These are phyloP conservation scores for Epinephelus cyanopodus DNA, from an alignment of 2,113 vertebrate species.

Conservation along the genomic window DNA sequence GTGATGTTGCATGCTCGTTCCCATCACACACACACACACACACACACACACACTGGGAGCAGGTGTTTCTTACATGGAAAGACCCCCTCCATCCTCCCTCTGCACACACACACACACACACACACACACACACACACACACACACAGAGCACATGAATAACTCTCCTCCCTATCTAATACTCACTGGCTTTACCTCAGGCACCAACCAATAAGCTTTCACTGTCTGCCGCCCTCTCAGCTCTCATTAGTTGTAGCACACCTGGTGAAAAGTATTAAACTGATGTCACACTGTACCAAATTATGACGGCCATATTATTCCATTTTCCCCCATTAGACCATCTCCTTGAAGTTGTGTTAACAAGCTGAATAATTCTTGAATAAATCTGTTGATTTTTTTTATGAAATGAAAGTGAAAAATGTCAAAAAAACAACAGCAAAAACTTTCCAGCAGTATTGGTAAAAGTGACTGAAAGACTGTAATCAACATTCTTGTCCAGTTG, in stretches of 20 bases:
- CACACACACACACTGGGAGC: constrained; percentile 17
- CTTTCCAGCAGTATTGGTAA: neutral
- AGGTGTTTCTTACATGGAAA: constrained; percentile 47
- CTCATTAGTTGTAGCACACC: constrained; percentile 19
- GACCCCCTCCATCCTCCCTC: neutral
- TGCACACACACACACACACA: neutral
- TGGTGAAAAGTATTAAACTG: neutral
- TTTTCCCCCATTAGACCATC: constrained; percentile 5
- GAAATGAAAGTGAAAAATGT: neutral
- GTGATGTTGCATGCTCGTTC: neutral
- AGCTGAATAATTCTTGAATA: neutral
- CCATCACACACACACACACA: neutral
- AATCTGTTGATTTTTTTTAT: neutral
- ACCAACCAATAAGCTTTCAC: neutral
- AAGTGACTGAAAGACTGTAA: neutral
- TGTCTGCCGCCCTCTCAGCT: neutral
- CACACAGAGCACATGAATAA: neutral
- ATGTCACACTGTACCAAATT: constrained; percentile 12
- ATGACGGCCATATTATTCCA: neutral
- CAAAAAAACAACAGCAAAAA: neutral
- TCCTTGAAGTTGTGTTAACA: neutral
- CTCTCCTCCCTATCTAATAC: neutral
- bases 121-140: neutral
- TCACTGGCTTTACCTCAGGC: neutral
- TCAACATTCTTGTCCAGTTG: neutral